A percentile compares a stretch with the other conserved stretches of the same genome.
phyloP scores from a whole-genome alignment of 2,113 vertebrate genomes.

The Cottus gobio region DNA sequence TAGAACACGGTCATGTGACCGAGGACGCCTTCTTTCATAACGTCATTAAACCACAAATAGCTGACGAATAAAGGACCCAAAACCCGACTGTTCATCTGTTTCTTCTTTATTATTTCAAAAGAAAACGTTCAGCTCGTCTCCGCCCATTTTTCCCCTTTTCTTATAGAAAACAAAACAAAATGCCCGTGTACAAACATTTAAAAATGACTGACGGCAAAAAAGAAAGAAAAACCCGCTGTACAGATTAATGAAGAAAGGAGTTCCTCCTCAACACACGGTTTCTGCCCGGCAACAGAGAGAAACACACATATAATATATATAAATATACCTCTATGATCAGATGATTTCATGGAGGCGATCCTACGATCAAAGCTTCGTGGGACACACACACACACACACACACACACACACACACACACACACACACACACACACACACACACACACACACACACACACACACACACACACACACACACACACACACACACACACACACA shows the following conservation, averaged over 20 bases:
- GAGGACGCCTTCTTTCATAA: too few species aligned
- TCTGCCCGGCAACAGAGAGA: neutral
- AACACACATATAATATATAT: neutral
- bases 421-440: too few species aligned
- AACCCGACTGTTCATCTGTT: constrained; percentile 33
- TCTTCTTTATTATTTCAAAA: constrained; percentile 57
- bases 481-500: too few species aligned
- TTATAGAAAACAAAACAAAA: constrained; percentile 62
- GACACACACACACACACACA: neutral
- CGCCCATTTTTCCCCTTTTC: constrained; percentile 23
- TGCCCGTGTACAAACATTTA: constrained; percentile 60
- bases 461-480: neutral
- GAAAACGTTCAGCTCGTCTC: constrained; percentile 36
- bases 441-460: too few species aligned
- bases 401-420: too few species aligned
- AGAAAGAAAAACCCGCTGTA: constrained; percentile 42
- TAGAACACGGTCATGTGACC: too few species aligned
- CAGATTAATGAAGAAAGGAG: constrained; percentile 37
- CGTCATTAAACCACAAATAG: too few species aligned
- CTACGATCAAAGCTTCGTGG: neutral
- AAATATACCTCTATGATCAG: neutral
- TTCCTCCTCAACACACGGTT: constrained; percentile 18
- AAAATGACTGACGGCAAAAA: constrained; percentile 48
- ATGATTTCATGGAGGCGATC: neutral
- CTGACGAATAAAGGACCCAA: neutral